Evolutionary conservation across 2,888 invertebrate genomes (phyloP).

Genomic region (Nemurella pictetii): DNA sequence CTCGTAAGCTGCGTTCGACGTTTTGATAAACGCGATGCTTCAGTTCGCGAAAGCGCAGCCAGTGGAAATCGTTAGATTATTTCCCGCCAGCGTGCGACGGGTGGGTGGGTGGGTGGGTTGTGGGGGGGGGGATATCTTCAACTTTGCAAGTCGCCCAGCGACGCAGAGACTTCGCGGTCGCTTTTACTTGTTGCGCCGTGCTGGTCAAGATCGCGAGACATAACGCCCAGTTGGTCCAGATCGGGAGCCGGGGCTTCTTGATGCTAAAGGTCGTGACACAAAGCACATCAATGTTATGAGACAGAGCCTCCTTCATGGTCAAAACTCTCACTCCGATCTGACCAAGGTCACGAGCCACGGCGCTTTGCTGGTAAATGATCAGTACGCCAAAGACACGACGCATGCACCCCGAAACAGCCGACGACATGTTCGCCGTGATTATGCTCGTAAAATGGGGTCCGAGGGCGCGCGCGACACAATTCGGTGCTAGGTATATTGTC

Average conservation of each 20-base stretch:
- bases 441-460: background rate
- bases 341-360: too few species aligned
- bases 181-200: background rate
- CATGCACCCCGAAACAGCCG: background rate
- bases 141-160: background rate
- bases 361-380: too few species aligned
- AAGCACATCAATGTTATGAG: too few species aligned
- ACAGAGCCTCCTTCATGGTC: too few species aligned
- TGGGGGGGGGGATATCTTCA: background rate
- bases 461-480: background rate
- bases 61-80: background rate
- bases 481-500: background rate
- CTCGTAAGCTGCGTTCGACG: slow-evolving; percentile 17
- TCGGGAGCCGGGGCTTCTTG: too few species aligned
- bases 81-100: background rate
- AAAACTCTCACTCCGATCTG: too few species aligned
- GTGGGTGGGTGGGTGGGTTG: background rate
- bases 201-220: background rate
- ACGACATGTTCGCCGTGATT: background rate
- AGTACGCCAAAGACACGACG: too few species aligned
- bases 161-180: background rate
- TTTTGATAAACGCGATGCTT: slow-evolving; percentile 18
- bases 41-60: background rate
- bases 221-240: too few species aligned
- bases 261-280: too few species aligned